Evolutionary conservation across 2,888 invertebrate species (phyloP), one percentile per base, ranked within the genome.

Genomic region (Chironomus tentans): DNA sequence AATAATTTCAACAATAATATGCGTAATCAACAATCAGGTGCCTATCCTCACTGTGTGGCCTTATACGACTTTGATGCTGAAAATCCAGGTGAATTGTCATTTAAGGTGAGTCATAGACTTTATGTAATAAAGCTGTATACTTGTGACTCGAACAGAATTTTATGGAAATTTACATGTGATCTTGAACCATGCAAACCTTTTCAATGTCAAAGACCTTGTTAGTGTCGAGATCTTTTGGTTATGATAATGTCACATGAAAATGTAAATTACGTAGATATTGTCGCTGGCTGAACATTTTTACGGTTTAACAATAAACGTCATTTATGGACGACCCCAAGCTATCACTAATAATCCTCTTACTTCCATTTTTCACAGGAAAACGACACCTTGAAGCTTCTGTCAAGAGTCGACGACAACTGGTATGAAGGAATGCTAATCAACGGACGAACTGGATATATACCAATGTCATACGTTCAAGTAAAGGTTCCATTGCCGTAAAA

Each of bases 11-110:
- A 76, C 21, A 76, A 69, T 62, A 76, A 76, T 50, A 50, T 48
- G 15, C 48, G 76, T 4, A 68, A n/a, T 50, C 74, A 38, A 38
- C 38, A 75, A 65, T 13, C 76, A n/a, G 28, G 18, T 18, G 56
- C 13, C 2, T 69, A 48, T 56, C 76, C 76, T 28, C 69, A 69
- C 61, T 76, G 76, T 38, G 68, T 69, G 3, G 76, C 76, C 2
- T 6, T 76, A 5, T 76, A 76, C 12, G 76, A 76, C 48, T 76
- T 76, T 68, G 76, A 76, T 13, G 69, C 76, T n/a, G 76, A 76
- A 76, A 76, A 76, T 69, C 15, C 69, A 18, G 76, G 76, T 21
- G 69, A 76, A 48, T 38, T 76, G 10, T 69, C 76, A 5, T 76
- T 76, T 50, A 76, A 76, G 69, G 76, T 76, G n/a, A 65, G 46